Percentiles rank a stretch among this genome's conserved stretches.
Evolutionary conservation across 2,797 vertebrate genomes (phyloP).

Genomic region (Megalops cyprinoides): DNA sequence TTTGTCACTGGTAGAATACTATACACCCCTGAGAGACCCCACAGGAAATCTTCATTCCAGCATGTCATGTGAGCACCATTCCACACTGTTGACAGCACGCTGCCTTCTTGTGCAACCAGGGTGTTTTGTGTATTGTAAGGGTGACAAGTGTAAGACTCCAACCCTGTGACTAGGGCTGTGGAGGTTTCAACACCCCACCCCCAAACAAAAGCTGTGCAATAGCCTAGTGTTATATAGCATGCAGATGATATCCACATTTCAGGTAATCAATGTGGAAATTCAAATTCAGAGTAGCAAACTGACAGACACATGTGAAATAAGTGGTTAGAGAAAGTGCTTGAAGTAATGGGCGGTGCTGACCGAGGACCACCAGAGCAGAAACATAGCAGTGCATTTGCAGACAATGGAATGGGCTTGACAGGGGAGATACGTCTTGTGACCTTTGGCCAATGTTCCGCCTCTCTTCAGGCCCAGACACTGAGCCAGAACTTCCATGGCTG

Average conservation of each 20-base stretch:
- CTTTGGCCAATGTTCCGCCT: too few relatives aligned
- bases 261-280: too few relatives aligned
- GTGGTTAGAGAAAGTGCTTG: too few relatives aligned
- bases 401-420: too few relatives aligned
- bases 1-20: not conserved
- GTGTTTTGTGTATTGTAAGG: not conserved
- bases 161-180: not conserved
- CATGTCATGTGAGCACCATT: not conserved
- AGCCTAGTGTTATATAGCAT: too few relatives aligned
- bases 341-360: not conserved
- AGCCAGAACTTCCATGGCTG: not conserved
- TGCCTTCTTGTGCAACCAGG: not conserved
- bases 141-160: not conserved
- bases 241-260: too few relatives aligned
- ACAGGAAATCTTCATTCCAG: conserved; percentile 17
- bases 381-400: too few relatives aligned
- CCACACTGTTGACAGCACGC: not conserved
- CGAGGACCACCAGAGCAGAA: not conserved
- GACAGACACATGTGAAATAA: too few relatives aligned
- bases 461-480: not conserved
- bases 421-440: too few relatives aligned
- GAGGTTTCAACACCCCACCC: not conserved
- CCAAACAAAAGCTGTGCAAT: too few relatives aligned
- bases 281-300: too few relatives aligned
- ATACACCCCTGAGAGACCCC: not conserved